Conservation (phyloP, 2,888 invertebrate species). For the Amphipyra tragopoginis region DNA sequence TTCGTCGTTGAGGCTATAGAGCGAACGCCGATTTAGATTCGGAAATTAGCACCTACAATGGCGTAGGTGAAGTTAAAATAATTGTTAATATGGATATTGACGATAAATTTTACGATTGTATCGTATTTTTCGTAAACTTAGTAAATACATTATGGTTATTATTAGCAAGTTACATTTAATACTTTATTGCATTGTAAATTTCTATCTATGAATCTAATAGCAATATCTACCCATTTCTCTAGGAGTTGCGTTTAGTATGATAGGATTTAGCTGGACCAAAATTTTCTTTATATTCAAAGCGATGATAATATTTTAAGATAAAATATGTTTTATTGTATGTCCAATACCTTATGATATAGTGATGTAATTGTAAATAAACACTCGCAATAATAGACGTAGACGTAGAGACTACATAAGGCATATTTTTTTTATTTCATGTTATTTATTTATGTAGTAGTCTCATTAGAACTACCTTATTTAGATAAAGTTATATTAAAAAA, state of each 20-base stretch:
- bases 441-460: conserved; percentile 81
- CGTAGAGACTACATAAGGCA: conserved; percentile 76
- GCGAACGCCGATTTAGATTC: conserved; percentile 48
- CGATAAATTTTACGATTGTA: conserved; percentile 60
- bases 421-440: conserved; percentile 77
- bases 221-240: conserved; percentile 81
- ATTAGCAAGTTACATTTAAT: conserved; percentile 67
- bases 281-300: conserved; percentile 84
- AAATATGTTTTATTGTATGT: conserved; percentile 81
- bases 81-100: conserved; percentile 60
- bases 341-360: conserved; percentile 72
- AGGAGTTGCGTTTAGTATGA: conserved; percentile 84
- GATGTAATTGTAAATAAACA: conserved; percentile 80
- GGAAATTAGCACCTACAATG: conserved; percentile 44
- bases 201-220: conserved; percentile 73
- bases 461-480: conserved; percentile 74
- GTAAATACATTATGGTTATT: conserved; percentile 64
- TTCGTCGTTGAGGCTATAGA: conserved; percentile 57
- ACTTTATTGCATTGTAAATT: conserved; percentile 75
- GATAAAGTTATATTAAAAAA: conserved; percentile 76
- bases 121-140: conserved; percentile 67
- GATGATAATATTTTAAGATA: conserved; percentile 75
- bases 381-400: conserved; percentile 86
- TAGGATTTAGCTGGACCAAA: conserved; percentile 90
- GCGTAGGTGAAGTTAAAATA: conserved; percentile 58